Conservation (phyloP, 2,113 vertebrate genomes). For the Anhinga rufa region DNA sequence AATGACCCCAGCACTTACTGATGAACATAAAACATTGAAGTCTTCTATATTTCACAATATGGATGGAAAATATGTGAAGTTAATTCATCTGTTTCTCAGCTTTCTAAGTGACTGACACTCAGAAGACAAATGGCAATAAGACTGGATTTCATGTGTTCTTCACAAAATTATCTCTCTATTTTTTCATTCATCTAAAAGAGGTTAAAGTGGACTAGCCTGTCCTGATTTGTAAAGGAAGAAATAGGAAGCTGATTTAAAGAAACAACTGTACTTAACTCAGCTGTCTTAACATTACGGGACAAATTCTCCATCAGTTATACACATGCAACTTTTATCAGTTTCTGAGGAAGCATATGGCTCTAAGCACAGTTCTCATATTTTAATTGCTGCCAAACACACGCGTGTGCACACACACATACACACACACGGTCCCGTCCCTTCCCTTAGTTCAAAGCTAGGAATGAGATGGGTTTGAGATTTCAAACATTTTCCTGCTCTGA, state of each 20-base stretch:
- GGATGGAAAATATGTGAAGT: background rate
- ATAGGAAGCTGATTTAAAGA: background rate
- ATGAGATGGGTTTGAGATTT: background rate
- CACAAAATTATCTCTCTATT: background rate
- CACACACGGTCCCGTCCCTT: background rate
- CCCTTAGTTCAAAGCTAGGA: constrained; percentile 5
- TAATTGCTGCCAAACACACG: constrained; percentile 25
- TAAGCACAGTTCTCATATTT: background rate
- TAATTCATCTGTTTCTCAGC: background rate
- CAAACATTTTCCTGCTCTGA: constrained; percentile 9
- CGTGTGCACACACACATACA: accelerated
- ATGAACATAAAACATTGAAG: background rate
- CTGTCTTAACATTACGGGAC: background rate
- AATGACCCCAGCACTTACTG: background rate
- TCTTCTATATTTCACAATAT: background rate
- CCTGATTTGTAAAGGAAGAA: background rate
- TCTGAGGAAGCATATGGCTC: constrained; percentile 21
- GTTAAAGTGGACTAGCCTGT: background rate
- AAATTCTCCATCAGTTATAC: background rate
- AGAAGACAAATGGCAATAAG: background rate
- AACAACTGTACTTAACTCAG: background rate
- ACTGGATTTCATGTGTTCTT: background rate
- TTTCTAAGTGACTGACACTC: background rate
- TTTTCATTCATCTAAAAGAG: background rate
- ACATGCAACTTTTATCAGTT: constrained; percentile 10